Base-by-base conservation (phyloP, 1,140 invertebrate species). In the Drosophila novamexicana region DNA sequence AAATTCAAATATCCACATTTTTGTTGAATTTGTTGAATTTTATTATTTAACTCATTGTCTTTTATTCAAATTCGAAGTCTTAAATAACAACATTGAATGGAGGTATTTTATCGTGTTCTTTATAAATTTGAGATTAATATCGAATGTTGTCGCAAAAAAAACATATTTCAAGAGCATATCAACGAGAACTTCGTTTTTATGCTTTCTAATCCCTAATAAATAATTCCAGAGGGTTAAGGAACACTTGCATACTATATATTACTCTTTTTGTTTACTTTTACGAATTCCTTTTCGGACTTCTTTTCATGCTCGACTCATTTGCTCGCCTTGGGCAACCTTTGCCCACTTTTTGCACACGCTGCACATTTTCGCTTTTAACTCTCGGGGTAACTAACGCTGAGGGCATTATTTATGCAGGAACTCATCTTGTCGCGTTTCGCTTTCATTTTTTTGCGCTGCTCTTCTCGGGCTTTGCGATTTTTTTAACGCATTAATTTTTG, bases 401-500 rank as follows among this genome's bases (percentile, higher is more conserved):
- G 77, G 81, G 77, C 77, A 77, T 74, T 56, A 70, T 84, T 84
- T 77, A 65, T 84, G 65, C 77, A 74, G 57, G 47, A 36, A 62
- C 64, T 57, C 64, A 68, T 56, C 75, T 62, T 45, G 44, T 54
- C 61, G 56, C 54, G 36, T 50, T 56, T 22, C 45, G 49, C 49
- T 62, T 59, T 40, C 37, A n/a, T n/a, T 18, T 44, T 42, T 63
- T 54, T 50, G 22, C 12, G 1, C 6, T 58, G 61, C 65, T 84
- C 42, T 76, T 63, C 44, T 50, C 40, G 47, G 18, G 34, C 49
- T 54, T 52, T 72, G 36, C 18, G 52, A 64, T 81, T 63, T 59
- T 79, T 74, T 64, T 72, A 66, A 59, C 39, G 58, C 81, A 78
- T 85, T 86, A 66, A 81, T 81, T 85, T 84, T 85, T 85, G 47